A percentile compares a stretch with the other conserved stretches of the same genome.
These are phyloP conservation scores for Bombus vancouverensis DNA, from an alignment of 1,140 invertebrate species.

Conservation along the genomic window DNA sequence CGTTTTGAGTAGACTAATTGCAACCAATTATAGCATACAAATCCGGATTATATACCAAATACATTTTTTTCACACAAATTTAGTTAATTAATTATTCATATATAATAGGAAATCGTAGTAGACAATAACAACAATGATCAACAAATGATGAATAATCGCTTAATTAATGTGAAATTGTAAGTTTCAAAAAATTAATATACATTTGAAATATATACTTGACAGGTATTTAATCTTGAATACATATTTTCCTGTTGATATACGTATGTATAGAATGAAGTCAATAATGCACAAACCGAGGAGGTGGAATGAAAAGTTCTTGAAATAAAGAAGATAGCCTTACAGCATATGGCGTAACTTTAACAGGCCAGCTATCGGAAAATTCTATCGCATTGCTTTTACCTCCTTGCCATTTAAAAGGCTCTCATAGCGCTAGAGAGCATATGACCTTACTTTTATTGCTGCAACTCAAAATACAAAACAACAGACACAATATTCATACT, in stretches of 20 bases:
- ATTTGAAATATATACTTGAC: not conserved
- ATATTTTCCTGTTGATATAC: not conserved
- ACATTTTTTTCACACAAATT: not conserved
- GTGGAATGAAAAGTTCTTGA: not conserved
- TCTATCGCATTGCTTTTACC: not conserved
- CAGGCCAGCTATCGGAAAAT: not conserved
- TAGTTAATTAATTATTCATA: not conserved
- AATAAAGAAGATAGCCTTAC: not conserved
- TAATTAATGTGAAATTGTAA: not conserved
- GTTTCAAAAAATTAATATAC: not conserved
- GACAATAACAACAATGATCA: not conserved
- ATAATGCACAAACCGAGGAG: not conserved
- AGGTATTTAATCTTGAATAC: not conserved
- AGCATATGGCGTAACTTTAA: not conserved
- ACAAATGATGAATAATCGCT: not conserved
- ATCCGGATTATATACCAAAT: not conserved
- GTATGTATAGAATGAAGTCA: not conserved
- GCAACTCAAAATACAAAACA: too few relatives aligned
- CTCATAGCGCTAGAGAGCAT: not conserved
- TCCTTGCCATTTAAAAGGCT: conserved; percentile 20
- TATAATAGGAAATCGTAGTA: not conserved
- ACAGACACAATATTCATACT: too few relatives aligned
- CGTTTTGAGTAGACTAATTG: not conserved
- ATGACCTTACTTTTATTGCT: not conserved
- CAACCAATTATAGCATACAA: not conserved